Base-by-base conservation (phyloP, 30 jellyfish, hydroid and myxozoan species). In the Aurelia aurita region DNA sequence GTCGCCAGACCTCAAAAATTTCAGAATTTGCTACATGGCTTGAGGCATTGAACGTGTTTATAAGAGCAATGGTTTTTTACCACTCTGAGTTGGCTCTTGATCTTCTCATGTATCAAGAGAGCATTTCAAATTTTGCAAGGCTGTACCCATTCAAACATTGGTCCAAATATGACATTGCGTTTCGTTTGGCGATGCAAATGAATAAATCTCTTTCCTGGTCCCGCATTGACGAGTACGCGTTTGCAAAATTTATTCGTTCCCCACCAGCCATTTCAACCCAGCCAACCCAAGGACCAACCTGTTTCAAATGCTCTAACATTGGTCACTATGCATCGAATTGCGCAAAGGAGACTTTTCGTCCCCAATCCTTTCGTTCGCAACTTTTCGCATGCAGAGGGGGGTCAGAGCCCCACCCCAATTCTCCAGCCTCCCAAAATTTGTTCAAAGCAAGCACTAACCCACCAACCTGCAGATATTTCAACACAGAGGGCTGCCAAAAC, bases 21-120 rank as follows among this genome's bases (percentile, higher is more conserved):
- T 59, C 72, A 59, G 12, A 59, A 8, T 59, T 59, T 23, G 8
- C 26, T 7, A 9, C 72, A 7, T 59, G 72, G 72, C 72, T 59
- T 12, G 72, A 59, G 32, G 72, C 72, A 12, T 59, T 12, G 72
- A 59, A 59, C 32, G 32, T 59, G 23, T 59, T 59, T 23, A 59
- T 59, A 9, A 13, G 72, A 9, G 72, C 23, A 12, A 59, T 59
- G 72, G 72, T 59, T 59, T 23, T 8, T 20, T 59, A 8, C 26
- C 72, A 59, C 20, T 23, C 72, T 9, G 23, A 59, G 25, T 23
- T 59, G 26, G 72, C 72, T 23, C 10, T 7, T 9, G 72, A 59
- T 8, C 9, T 59, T 7, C 72, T 59, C 32, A 23, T 20, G 12
- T 59, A 59, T 59, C 72, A 20, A 59, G 26, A 59, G 12, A 8